phyloP scores from a whole-genome alignment of 2,113 vertebrate species.

The Strix uralensis region DNA sequence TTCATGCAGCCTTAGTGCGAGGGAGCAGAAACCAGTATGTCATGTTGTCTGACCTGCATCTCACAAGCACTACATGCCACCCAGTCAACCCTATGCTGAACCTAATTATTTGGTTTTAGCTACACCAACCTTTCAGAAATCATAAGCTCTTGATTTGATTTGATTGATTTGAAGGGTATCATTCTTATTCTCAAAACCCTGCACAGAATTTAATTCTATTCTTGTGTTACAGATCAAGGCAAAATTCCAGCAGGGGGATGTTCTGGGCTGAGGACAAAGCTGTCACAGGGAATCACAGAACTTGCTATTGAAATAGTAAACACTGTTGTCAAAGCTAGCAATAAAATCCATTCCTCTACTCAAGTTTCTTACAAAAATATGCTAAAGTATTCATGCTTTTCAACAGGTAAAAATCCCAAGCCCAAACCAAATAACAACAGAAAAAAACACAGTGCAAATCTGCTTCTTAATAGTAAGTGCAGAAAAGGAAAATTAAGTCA shows the following conservation, averaged over 20 bases:
- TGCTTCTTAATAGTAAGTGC: not conserved
- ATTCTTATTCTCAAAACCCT: not conserved
- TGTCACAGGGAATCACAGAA: not conserved
- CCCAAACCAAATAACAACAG: not conserved
- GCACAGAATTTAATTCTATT: slow-evolving; percentile 9
- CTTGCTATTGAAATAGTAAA: not conserved
- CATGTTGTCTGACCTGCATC: not conserved
- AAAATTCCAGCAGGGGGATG: not conserved
- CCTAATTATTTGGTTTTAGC: not conserved
- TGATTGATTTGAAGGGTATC: not conserved
- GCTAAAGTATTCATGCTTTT: not conserved
- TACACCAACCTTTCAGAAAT: not conserved
- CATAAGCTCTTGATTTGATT: not conserved
- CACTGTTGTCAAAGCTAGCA: not conserved
- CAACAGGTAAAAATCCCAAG: not conserved
- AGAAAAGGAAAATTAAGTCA: not conserved
- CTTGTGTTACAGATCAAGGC: not conserved
- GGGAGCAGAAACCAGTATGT: not conserved
- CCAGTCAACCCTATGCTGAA: not conserved
- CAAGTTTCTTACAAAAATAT: not conserved
- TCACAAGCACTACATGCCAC: not conserved
- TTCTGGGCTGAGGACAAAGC: slow-evolving; percentile 10
- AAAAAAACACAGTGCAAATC: not conserved
- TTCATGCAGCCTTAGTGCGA: not conserved
- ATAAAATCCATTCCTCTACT: not conserved